Evolutionary conservation across 2,797 vertebrate genomes (phyloP), one percentile per base, ranked within the genome.

Genomic region (Pseudotriccus pelzelni): DNA sequence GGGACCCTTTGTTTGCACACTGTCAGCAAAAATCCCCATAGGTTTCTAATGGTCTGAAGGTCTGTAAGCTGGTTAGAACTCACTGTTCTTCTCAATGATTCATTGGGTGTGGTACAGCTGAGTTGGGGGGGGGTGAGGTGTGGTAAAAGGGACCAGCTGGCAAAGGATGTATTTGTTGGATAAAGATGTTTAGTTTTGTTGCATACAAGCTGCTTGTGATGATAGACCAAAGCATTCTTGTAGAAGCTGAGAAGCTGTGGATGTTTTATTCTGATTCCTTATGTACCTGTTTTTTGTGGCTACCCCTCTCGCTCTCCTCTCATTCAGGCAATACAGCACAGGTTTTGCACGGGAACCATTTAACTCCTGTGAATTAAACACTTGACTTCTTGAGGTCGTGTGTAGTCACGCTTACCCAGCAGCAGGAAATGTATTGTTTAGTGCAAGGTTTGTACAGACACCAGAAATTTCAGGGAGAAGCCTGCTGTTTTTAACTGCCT

Each of bases 311-410:
- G 0, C 27, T 37, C 37, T 69, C 13, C 32, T 64, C 34, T 87
- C 17, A 32, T 27, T 18, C 36, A 52, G 44, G n/a, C 39, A 59
- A 36, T 18, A 9, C 8, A 56, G 10, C 39, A 50, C 39, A 47
- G 21, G 0, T 9, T 88, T 59, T 39, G 23, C 19, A 36, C 0
- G 3, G 36, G 22, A 77, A 17, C 13, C 1, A 1, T 74, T 80
- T 41, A 11, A 34, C 73, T 77, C 56, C 44, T 3, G 0, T 36
- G 19, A 43, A 14, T 21, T 24, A 69, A 64, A 15, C 17, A 5
- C 59, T 80, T 76, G 60, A 7, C 36, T 58, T 47, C 21, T 59
- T 46, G 37, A 62, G 23, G 30, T 34, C 49, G 32, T 36, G 37
- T 41, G 21, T 25, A 62, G 21, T 37, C 47, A 41, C 28, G 39